These are phyloP conservation scores for Eupithecia insigniata DNA, from an alignment of 2,888 invertebrate species.

Conservation along the genomic window DNA sequence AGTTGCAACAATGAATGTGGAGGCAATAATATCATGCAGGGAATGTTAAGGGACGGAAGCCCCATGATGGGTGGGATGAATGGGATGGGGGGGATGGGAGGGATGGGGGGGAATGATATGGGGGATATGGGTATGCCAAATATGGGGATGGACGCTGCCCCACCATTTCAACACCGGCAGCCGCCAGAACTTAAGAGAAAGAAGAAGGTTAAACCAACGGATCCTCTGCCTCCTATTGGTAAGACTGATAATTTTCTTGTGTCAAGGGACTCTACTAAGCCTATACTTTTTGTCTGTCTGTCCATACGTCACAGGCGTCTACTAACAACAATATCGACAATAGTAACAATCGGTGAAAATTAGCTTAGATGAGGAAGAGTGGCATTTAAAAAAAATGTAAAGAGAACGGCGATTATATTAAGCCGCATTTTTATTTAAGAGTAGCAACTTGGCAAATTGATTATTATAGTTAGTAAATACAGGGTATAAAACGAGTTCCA, in stretches of 20 bases:
- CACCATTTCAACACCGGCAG: background rate
- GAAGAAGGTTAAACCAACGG: constrained; percentile 52
- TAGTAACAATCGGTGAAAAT: too few species aligned
- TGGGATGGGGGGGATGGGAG: background rate
- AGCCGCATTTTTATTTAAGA: too few species aligned
- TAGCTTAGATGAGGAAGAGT: too few species aligned
- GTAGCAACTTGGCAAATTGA: too few species aligned
- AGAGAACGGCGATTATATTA: too few species aligned
- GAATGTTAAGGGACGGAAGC: background rate
- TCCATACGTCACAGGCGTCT: too few species aligned
- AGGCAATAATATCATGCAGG: background rate
- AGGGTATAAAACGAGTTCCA: too few species aligned
- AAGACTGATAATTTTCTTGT: background rate
- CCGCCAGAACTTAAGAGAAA: constrained; percentile 35
- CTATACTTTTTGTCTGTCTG: too few species aligned
- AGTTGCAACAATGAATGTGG: constrained; percentile 67
- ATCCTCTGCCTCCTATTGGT: constrained; percentile 41
- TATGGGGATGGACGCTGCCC: background rate
- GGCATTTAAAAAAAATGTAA: too few species aligned
- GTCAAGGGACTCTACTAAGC: too few species aligned
- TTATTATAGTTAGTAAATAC: too few species aligned
- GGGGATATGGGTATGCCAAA: background rate
- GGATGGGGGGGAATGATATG: background rate
- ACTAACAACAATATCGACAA: too few species aligned
- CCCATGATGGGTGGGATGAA: background rate